Evolutionary conservation across 2,797 vertebrate species (phyloP), one percentile per base, ranked within the genome.

Genomic region (Sphenodon punctatus): DNA sequence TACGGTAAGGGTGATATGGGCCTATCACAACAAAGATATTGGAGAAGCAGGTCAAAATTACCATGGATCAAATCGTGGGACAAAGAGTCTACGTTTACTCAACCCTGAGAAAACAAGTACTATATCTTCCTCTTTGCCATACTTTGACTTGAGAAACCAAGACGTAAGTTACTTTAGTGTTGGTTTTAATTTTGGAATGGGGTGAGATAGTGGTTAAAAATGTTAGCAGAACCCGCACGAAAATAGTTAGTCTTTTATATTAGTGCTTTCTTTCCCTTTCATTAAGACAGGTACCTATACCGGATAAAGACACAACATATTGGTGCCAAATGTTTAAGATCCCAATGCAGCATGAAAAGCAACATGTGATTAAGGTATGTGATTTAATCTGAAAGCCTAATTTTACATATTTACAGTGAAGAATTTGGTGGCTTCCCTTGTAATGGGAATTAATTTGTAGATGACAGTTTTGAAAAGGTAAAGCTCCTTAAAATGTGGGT

Each of bases 251-350:
- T 90, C 67, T 89, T 82, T 76, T 72, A 79, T 73, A 89, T 69
- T 84, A 69, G 9, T 16, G 3, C 78, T 25, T 58, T 67, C 42
- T 75, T 86, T 36, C 75, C 80, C 89, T 94, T 95, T 94, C 91
- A 90, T 96, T 91, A 96, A 96, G 96, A 97, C 95, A 98, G 97
- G 96, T 98, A 64, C 94, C 83, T 79, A 94, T 98, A 72, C 97
- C 97, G 88, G 95, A 96, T 75, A 97, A 97, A 88, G 97, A 97
- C 86, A 98, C 97, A 34, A 97, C 96, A 4, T 98, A 98, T 63
- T 98, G 97, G 97, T 98, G 97, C 81, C 96, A 97, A 92, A 97
- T 98, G 94, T 97, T 97, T 92, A 97, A 95, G 92, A 95, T 97
- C 75, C 97, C 97, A 25, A 22, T 90, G n/a, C 85, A 97, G 43